A percentile compares a stretch with the other conserved stretches of the same genome.
phyloP scores from a whole-genome alignment of 2,797 vertebrate genomes.

The Eulemur mongoz region DNA sequence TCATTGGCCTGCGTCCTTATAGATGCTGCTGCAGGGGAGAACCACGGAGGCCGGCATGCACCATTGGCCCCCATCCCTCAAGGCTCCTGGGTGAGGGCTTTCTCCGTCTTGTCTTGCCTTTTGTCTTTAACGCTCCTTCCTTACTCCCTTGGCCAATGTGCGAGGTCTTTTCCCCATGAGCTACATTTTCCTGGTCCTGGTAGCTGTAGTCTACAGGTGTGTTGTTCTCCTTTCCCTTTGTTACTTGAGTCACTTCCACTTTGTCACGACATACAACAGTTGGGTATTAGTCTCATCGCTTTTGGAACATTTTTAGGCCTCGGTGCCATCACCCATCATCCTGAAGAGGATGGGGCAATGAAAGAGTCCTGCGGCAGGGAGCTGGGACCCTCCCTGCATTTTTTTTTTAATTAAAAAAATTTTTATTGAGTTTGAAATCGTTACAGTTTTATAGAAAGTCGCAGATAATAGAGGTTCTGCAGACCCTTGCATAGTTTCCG shows the following conservation, averaged over 20 bases:
- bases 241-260: not conserved
- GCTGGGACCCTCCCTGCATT: not conserved
- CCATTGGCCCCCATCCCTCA: not conserved
- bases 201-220: not conserved
- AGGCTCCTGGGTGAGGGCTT: not conserved
- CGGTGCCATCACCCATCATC: not conserved
- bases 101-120: not conserved
- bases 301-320: not conserved
- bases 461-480: not conserved
- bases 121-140: not conserved
- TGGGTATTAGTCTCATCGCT: not conserved
- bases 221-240: not conserved
- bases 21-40: too few species aligned
- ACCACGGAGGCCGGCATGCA: rapidly evolving
- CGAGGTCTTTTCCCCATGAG: not conserved
- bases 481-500: not conserved
- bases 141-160: rapidly evolving
- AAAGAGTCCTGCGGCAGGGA: not conserved
- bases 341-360: not conserved
- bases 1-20: not conserved
- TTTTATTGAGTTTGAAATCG: not conserved
- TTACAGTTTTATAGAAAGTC: not conserved
- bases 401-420: not conserved
- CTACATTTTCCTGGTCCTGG: not conserved
- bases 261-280: not conserved